Conservation (phyloP, 2,113 vertebrate genomes). For the Copsychus sechellarum region DNA sequence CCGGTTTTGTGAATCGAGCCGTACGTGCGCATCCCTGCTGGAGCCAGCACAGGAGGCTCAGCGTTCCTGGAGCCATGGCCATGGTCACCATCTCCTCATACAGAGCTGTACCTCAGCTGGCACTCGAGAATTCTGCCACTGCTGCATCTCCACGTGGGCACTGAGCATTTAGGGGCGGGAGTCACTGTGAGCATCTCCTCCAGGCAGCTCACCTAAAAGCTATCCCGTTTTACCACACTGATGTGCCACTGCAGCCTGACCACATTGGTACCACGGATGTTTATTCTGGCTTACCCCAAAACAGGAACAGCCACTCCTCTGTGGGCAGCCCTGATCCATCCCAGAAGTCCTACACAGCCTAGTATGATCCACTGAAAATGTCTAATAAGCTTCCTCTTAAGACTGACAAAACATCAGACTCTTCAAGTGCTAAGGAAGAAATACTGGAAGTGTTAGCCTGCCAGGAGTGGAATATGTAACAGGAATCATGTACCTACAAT, state of each 20-base stretch:
- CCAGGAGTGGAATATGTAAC: slow-evolving; percentile 55
- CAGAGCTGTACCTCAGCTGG: rapidly evolving
- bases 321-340: background rate
- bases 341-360: background rate
- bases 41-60: rapidly evolving
- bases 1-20: background rate
- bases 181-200: background rate
- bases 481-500: slow-evolving; percentile 10
- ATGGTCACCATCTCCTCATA: rapidly evolving
- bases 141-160: background rate
- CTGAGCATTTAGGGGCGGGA: rapidly evolving
- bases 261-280: rapidly evolving
- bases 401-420: slow-evolving; percentile 46
- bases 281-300: background rate
- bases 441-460: slow-evolving; percentile 38
- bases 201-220: background rate
- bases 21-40: rapidly evolving
- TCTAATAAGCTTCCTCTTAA: background rate
- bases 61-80: background rate
- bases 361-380: background rate
- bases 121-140: background rate
- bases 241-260: background rate
- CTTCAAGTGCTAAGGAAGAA: slow-evolving; percentile 40
- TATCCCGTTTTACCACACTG: rapidly evolving
- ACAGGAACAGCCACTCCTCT: background rate